Percentiles rank a stretch among this genome's conserved stretches.
phyloP scores from a whole-genome alignment of 2,797 vertebrate species.

The Gouania willdenowi region DNA sequence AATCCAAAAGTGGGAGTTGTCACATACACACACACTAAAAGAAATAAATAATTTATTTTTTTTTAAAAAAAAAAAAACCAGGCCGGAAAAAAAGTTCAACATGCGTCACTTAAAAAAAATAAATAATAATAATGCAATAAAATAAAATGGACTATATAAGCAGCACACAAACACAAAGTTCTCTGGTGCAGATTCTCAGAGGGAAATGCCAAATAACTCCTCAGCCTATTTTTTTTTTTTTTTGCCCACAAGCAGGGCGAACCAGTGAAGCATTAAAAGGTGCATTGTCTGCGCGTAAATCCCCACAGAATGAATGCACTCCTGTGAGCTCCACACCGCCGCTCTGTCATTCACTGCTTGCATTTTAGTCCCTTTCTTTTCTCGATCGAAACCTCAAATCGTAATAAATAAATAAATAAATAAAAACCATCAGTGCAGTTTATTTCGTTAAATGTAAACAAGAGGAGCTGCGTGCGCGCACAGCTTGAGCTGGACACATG shows the following conservation, averaged over 20 bases:
- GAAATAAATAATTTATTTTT: too few species aligned
- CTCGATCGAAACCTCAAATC: slow-evolving; percentile 21
- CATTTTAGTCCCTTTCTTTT: neutral
- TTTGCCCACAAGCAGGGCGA: slow-evolving; percentile 19
- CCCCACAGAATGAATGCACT: slow-evolving; percentile 37
- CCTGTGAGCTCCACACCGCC: slow-evolving; percentile 26
- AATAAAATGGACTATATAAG: neutral
- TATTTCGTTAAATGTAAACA: slow-evolving; percentile 34
- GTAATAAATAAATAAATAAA: slow-evolving; percentile 15
- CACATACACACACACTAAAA: slow-evolving; percentile 17
- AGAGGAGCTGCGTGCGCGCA: slow-evolving; percentile 37
- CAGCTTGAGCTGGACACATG: slow-evolving; percentile 44
- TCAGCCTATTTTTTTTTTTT: slow-evolving; percentile 19
- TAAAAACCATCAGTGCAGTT: slow-evolving; percentile 38
- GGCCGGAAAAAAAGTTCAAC: slow-evolving; percentile 11
- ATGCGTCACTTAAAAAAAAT: neutral
- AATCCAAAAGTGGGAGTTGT: slow-evolving; percentile 35
- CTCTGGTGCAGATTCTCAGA: neutral
- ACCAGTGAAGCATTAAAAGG: slow-evolving; percentile 54
- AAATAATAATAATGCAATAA: neutral
- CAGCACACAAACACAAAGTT: neutral
- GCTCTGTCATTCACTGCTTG: neutral
- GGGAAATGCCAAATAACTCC: neutral
- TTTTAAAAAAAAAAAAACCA: neutral
- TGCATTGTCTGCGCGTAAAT: slow-evolving; percentile 53